Evolutionary conservation across 1,140 invertebrate genomes (phyloP).

Genomic region (Plutomurus gul): DNA sequence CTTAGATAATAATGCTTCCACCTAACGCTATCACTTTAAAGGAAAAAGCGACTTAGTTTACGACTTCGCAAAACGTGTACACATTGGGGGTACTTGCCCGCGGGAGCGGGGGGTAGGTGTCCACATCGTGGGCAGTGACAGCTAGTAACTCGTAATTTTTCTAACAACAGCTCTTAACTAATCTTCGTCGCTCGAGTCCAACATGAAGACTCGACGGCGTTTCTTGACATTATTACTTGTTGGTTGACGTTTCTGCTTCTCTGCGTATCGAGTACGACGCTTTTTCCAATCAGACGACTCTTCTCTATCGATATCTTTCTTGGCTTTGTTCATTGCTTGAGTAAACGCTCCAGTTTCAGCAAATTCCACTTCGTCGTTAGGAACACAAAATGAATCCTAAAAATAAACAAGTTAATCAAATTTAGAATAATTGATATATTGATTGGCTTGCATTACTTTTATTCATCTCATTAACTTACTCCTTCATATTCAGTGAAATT

Average conservation of each 20-base stretch:
- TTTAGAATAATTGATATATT: background rate
- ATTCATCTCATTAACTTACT: background rate
- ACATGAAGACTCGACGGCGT: background rate
- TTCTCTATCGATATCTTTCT: background rate
- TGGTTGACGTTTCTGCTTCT: background rate
- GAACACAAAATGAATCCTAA: slow-evolving; percentile 50
- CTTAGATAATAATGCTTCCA: no score
- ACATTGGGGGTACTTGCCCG: no score
- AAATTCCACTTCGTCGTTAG: slow-evolving; percentile 44
- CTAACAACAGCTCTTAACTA: background rate
- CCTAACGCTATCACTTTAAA: no score
- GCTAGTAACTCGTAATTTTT: background rate
- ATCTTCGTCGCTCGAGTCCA: slow-evolving; percentile 10
- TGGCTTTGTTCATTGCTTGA: slow-evolving; percentile 47
- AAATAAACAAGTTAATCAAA: background rate
- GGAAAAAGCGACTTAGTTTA: no score
- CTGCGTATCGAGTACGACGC: background rate
- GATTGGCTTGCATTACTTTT: background rate
- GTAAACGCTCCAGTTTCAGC: slow-evolving; percentile 48
- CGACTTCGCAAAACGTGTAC: no score
- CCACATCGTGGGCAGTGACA: background rate
- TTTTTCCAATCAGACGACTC: background rate
- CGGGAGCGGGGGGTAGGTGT: no score
- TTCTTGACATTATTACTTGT: background rate
- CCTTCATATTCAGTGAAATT: background rate